Evolutionary conservation across 2,797 vertebrate species (phyloP), one percentile per base, ranked within the genome.

Genomic region (Octomys mimax): DNA sequence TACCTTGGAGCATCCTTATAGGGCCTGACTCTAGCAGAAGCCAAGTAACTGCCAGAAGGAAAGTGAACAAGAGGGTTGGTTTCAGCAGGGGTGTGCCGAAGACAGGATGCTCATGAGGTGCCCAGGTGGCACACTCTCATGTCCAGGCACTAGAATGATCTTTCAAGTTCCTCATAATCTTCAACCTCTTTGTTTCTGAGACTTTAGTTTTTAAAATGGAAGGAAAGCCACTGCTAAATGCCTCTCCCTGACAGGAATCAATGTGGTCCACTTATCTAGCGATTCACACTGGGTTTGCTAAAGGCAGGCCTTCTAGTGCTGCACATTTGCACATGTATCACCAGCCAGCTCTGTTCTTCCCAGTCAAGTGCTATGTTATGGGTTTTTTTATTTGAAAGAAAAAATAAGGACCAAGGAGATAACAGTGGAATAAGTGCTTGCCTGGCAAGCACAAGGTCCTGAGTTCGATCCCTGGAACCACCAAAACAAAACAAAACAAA

Each of bases 341-440:
- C 80, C 36, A 89, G 49, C 70, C 54, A 89, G 87, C 59, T 22
- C 61, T 95, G n/a, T 68, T 94, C 78, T 96, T 87, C 70, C 11
- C n/a, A 39, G 52, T 93, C 52, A 66, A 59, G n/a, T 84, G 42
- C 42, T 42, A 42, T 42, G 4, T 42, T 42, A 42, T 42, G 42
- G 42, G 42, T 4, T 42, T 42, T 42, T 42, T 42, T 42, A 42
- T 42, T 42, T 42, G 42, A 42, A 42, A 42, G 42, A 42, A 42
- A 42, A 42, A 42, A 42, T 42, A 42, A 42, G 42, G 42, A 42
- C 42, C 42, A 42, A 42, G 42, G 49, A 52, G 12, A 52, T 54
- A 54, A 14, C 52, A 54, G 52, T 54, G 12, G 49, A 1, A 12
- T 54, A 54, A 54, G 52, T 14, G 2, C 52, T 14, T 54, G 52